Conservation (phyloP, 2,888 invertebrate genomes). For the Ichneumoninae sp. region DNA sequence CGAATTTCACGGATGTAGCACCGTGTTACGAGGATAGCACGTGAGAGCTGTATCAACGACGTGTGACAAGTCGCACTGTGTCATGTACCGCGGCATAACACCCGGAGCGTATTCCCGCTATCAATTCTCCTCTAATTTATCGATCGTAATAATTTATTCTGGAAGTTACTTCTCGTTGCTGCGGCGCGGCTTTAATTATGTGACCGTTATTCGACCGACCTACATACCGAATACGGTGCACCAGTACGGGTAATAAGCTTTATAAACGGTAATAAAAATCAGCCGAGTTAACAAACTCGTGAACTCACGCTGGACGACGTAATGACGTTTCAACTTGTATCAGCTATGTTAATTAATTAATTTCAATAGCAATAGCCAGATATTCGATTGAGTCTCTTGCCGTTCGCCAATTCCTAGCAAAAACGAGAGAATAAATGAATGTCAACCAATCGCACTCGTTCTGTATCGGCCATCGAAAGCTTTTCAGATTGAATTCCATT, state of each 20-base stretch:
- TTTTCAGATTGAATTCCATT: not conserved
- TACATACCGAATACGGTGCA: not conserved
- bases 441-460: not conserved
- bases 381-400: not conserved
- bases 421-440: not conserved
- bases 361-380: not conserved
- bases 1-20: not conserved
- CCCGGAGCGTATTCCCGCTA: not conserved
- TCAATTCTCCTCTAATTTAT: slow-evolving; percentile 38
- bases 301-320: not conserved
- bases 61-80: not conserved
- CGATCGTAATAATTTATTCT: slow-evolving; percentile 43
- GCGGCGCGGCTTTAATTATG: slow-evolving; percentile 31
- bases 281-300: not conserved
- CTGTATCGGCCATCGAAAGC: not conserved
- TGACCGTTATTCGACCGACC: slow-evolving; percentile 1
- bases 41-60: not conserved
- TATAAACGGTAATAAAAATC: slow-evolving; percentile 1
- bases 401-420: not conserved
- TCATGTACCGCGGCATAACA: slow-evolving; percentile 22
- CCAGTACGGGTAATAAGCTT: not conserved
- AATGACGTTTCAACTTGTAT: slow-evolving; percentile 10
- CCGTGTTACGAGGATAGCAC: slow-evolving; percentile 3
- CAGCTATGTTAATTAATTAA: slow-evolving; percentile 21
- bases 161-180: slow-evolving; percentile 30